Conservation (phyloP, 2,113 vertebrate species). For the Callospermophilus lateralis region DNA sequence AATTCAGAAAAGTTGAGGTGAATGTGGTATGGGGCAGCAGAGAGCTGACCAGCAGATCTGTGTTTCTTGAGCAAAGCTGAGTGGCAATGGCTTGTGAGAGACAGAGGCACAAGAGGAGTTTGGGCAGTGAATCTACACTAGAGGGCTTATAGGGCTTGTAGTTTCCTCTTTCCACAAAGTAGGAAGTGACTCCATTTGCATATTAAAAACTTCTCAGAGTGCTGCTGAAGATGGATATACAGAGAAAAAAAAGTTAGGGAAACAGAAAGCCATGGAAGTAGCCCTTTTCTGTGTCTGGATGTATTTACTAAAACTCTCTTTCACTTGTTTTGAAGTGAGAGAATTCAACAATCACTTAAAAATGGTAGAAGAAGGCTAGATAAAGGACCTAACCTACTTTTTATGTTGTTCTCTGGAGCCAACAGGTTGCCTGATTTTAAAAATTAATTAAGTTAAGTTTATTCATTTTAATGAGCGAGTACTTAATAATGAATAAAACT, state of each 20-base stretch:
- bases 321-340: not conserved
- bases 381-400: not conserved
- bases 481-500: not conserved
- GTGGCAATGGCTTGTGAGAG: no score
- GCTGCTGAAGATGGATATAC: no score
- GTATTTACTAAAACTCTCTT: not conserved
- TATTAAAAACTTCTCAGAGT: not conserved
- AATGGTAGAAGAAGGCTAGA: not conserved
- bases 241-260: not conserved
- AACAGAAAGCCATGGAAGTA: not conserved
- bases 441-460: not conserved
- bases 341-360: not conserved
- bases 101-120: not conserved
- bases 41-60: rapidly evolving
- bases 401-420: not conserved
- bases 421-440: not conserved
- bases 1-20: not conserved
- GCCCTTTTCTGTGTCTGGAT: not conserved
- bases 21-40: rapidly evolving
- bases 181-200: rapidly evolving
- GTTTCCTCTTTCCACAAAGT: no score
- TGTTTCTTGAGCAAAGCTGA: not conserved
- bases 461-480: not conserved
- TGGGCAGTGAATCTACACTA: rapidly evolving
- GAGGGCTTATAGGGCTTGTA: not conserved